Conservation (phyloP, 2,888 invertebrate species). For the Atrina japonica region DNA sequence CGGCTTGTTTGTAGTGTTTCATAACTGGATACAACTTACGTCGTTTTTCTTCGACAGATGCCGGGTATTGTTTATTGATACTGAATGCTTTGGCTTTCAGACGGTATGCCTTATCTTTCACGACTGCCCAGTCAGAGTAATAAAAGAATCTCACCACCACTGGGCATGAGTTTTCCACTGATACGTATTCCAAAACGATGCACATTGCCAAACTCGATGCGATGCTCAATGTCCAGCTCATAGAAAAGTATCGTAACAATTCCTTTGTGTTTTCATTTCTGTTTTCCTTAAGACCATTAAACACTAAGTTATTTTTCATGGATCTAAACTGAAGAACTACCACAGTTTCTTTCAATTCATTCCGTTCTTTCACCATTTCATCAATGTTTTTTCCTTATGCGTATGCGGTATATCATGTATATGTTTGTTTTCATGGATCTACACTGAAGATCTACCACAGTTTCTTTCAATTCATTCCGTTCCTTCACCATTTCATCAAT, state of each 20-base stretch:
- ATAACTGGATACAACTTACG: too few species aligned
- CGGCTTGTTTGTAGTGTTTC: too few species aligned
- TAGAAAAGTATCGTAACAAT: constrained; percentile 29
- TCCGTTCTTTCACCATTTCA: background rate
- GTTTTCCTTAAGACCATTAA: constrained; percentile 87
- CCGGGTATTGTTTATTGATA: too few species aligned
- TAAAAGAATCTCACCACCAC: constrained; percentile 46
- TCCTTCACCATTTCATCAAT: too few species aligned
- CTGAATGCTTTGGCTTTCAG: too few species aligned
- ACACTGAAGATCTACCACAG: too few species aligned
- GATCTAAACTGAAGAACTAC: background rate
- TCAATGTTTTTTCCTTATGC: too few species aligned
- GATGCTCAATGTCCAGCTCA: background rate
- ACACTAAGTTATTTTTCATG: constrained; percentile 85
- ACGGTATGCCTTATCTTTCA: too few species aligned
- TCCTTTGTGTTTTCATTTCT: constrained; percentile 34
- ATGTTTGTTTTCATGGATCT: too few species aligned
- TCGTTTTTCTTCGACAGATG: too few species aligned
- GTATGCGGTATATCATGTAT: too few species aligned
- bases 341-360: background rate
- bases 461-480: background rate
- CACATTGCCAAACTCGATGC: constrained; percentile 35
- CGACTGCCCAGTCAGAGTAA: too few species aligned
- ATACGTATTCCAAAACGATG: constrained; percentile 29
- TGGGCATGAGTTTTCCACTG: constrained; percentile 26